phyloP scores from a whole-genome alignment of 2,113 vertebrate species.

The Lanius collurio region DNA sequence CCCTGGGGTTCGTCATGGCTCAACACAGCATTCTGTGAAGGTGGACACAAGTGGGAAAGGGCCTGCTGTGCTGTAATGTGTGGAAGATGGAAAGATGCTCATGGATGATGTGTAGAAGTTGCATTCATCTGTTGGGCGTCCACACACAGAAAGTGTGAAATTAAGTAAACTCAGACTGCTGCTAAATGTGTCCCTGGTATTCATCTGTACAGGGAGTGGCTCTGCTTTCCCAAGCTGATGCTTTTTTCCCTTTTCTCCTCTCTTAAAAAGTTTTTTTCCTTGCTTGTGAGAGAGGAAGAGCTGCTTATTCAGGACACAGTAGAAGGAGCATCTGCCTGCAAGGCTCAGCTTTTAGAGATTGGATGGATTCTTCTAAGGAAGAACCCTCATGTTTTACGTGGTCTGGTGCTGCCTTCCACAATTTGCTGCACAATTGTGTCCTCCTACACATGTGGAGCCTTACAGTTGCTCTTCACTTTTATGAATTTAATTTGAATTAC shows the following conservation, averaged over 20 bases:
- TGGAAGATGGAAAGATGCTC: not conserved
- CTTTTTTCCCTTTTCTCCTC: not conserved
- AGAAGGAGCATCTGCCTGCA: not conserved
- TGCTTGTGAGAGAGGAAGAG: not conserved
- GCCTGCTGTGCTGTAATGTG: not conserved
- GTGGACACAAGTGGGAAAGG: not conserved
- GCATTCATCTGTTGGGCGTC: not conserved
- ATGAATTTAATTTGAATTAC: not conserved
- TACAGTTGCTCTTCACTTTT: not conserved
- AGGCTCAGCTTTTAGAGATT: not conserved
- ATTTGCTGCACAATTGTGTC: not conserved
- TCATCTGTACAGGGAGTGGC: too few relatives aligned
- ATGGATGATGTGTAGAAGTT: not conserved
- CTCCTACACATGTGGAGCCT: not conserved
- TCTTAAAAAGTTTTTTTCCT: not conserved
- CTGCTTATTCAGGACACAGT: not conserved
- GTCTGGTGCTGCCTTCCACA: not conserved
- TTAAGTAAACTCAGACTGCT: not conserved
- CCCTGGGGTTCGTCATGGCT: too few relatives aligned
- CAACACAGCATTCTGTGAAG: not conserved
- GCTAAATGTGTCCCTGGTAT: not conserved
- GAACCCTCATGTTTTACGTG: not conserved
- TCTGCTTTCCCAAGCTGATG: not conserved
- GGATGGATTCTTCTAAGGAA: not conserved
- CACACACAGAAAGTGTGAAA: not conserved